phyloP scores from a whole-genome alignment of 2,888 invertebrate species.

The Ceratothoa steindachneri region DNA sequence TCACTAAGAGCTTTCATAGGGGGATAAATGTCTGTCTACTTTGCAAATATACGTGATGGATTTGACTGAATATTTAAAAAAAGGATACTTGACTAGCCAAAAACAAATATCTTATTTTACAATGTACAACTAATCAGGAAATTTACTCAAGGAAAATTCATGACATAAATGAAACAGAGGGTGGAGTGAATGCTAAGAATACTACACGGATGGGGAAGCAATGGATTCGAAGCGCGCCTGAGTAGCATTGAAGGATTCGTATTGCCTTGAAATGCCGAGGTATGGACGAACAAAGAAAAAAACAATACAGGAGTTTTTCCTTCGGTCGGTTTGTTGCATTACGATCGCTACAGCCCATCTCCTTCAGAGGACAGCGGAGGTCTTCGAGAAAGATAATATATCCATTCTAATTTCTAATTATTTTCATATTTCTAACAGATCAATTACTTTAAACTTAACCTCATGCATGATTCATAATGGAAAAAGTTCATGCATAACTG shows the following conservation, averaged over 20 bases:
- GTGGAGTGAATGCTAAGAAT: background rate
- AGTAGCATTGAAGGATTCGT: slow-evolving; percentile 18
- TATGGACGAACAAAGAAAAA: too few species aligned
- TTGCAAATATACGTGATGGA: slow-evolving; percentile 9
- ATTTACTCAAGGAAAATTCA: background rate
- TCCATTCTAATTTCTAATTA: too few species aligned
- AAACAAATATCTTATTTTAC: background rate
- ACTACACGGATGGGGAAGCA: slow-evolving; percentile 8
- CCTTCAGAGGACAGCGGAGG: too few species aligned
- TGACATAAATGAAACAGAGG: background rate
- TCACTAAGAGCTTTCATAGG: background rate
- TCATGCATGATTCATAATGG: background rate
- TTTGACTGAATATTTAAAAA: background rate
- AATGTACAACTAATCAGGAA: background rate
- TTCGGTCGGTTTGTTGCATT: too few species aligned
- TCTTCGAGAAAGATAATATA: too few species aligned
- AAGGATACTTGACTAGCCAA: background rate
- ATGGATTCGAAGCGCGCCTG: background rate
- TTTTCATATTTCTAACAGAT: too few species aligned
- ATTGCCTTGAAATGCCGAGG: slow-evolving; percentile 24
- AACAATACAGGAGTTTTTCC: too few species aligned
- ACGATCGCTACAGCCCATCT: too few species aligned
- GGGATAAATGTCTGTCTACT: slow-evolving; percentile 4
- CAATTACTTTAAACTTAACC: background rate
- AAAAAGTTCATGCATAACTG: background rate